Evolutionary conservation across 2,888 invertebrate species (phyloP).

Genomic region (Drosophila paracracens): DNA sequence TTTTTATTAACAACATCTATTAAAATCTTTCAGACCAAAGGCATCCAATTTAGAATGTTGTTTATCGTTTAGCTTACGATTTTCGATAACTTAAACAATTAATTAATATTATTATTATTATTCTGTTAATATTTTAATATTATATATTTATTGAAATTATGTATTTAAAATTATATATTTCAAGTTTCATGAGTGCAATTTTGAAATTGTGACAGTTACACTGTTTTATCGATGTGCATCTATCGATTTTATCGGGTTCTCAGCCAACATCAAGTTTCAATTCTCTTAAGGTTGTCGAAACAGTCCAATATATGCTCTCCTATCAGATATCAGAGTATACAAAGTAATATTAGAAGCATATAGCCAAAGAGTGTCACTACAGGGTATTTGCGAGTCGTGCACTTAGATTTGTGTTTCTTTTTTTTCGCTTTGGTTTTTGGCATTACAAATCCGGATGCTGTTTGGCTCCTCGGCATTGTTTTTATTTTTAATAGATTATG

Average conservation of each 20-base stretch:
- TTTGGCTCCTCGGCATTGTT: slow-evolving; percentile 38
- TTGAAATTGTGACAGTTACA: not conserved
- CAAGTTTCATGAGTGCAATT: not conserved
- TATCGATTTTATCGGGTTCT: not conserved
- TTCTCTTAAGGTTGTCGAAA: not conserved
- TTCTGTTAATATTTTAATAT: no score
- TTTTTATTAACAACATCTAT: no score
- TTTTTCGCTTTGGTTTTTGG: slow-evolving; percentile 50
- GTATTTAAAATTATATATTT: not conserved
- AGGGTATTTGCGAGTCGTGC: slow-evolving; percentile 18
- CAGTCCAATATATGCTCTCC: no score
- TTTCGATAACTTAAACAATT: not conserved
- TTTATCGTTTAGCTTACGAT: not conserved
- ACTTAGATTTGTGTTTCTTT: not conserved
- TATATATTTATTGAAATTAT: no score
- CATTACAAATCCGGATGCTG: slow-evolving; percentile 75
- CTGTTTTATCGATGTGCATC: not conserved
- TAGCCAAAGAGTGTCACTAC: not conserved
- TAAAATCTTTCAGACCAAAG: no score
- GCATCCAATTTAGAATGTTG: not conserved
- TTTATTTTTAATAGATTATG: slow-evolving; percentile 69
- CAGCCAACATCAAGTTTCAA: not conserved
- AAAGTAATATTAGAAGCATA: not conserved
- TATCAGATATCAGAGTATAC: not conserved
- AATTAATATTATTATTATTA: no score